These are phyloP conservation scores for Pissodes strobi DNA, from an alignment of 1,140 invertebrate species.

Conservation along the genomic window DNA sequence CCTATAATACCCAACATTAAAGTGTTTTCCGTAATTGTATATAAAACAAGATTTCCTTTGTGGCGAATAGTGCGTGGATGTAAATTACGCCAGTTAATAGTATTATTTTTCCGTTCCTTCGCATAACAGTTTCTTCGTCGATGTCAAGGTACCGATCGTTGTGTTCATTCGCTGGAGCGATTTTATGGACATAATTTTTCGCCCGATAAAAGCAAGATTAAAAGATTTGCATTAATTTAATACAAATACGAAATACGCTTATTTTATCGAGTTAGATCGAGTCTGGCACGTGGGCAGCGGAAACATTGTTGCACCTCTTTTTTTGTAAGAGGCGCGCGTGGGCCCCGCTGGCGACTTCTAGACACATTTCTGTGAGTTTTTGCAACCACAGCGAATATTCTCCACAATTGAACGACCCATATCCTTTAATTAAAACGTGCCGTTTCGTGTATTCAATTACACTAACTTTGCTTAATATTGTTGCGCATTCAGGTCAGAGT, in stretches of 20 bases:
- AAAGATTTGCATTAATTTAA: slow-evolving; percentile 9
- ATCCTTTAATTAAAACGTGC: slow-evolving; percentile 9
- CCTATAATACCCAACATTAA: too few relatives aligned
- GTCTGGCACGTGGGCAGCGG: slow-evolving; percentile 28
- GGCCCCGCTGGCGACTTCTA: slow-evolving; percentile 8
- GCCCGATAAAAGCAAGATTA: slow-evolving; percentile 1
- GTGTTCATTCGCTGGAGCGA: too few relatives aligned
- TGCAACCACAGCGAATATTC: background rate
- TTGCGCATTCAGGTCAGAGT: too few relatives aligned
- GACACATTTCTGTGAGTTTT: background rate
- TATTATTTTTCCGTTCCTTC: too few relatives aligned
- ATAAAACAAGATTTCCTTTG: too few relatives aligned
- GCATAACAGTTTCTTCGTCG: too few relatives aligned
- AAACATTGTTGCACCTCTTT: slow-evolving; percentile 26
- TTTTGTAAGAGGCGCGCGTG: background rate
- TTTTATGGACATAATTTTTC: too few relatives aligned
- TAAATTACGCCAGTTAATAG: too few relatives aligned
- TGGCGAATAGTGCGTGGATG: too few relatives aligned
- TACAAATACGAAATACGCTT: background rate
- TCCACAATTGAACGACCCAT: slow-evolving; percentile 5
- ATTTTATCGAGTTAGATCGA: background rate
- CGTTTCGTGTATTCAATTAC: background rate
- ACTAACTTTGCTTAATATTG: background rate
- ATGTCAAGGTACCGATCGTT: too few relatives aligned
- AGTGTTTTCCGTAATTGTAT: too few relatives aligned